phyloP scores from a whole-genome alignment of 2,113 vertebrate species.

The Nestor notabilis region DNA sequence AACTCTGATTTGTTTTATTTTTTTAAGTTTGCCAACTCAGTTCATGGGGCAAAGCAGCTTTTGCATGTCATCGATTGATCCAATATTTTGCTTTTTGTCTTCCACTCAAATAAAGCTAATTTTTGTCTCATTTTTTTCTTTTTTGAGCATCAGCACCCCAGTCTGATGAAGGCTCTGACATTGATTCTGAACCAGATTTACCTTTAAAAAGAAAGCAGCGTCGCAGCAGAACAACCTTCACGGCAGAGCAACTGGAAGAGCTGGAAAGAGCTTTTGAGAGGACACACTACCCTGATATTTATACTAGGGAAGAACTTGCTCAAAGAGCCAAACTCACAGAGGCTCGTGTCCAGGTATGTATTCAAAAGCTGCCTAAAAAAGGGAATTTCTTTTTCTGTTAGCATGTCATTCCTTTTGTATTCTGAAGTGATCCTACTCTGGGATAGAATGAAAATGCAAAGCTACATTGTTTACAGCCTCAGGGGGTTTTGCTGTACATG shows the following conservation, averaged over 20 bases:
- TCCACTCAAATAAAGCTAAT: not conserved
- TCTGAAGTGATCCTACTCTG: not conserved
- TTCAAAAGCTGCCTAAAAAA: not conserved
- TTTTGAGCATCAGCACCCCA: slow-evolving; percentile 84
- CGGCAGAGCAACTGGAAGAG: slow-evolving; percentile 95
- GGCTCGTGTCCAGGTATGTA: slow-evolving; percentile 92
- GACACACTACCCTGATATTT: slow-evolving; percentile 98
- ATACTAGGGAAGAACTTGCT: slow-evolving; percentile 96
- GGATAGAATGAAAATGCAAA: not conserved
- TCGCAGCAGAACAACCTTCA: slow-evolving; percentile 95
- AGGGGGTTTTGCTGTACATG: not conserved
- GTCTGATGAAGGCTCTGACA: slow-evolving; percentile 96
- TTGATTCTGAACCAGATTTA: slow-evolving; percentile 96
- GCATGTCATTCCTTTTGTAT: not conserved
- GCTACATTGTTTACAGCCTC: not conserved
- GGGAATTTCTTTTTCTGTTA: not conserved
- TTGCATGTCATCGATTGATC: not conserved
- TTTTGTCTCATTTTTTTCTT: not conserved
- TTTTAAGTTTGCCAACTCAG: not conserved
- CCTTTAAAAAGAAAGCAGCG: slow-evolving; percentile 97
- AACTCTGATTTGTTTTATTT: not conserved
- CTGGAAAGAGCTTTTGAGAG: slow-evolving; percentile 96
- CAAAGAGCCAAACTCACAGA: slow-evolving; percentile 97
- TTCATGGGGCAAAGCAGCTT: not conserved
- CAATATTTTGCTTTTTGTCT: not conserved